These are phyloP conservation scores for Gymnocheta viridis DNA, from an alignment of 2,888 invertebrate genomes.

Conservation along the genomic window DNA sequence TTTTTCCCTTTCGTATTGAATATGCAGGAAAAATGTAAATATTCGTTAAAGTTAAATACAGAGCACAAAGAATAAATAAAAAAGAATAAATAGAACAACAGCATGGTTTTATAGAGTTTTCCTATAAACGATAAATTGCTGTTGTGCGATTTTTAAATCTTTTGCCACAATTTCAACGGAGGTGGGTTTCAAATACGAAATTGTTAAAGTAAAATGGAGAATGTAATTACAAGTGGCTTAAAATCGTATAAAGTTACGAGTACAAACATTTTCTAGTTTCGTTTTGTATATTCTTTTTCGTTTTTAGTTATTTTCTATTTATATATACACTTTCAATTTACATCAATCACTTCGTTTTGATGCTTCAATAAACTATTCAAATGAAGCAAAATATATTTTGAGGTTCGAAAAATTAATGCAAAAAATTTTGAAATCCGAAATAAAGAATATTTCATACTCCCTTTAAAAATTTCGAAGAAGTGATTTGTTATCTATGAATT, in stretches of 20 bases:
- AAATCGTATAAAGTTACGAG: slow-evolving; percentile 13
- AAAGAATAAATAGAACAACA: neutral
- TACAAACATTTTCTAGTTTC: neutral
- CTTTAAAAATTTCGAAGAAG: neutral
- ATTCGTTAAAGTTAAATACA: slow-evolving; percentile 21
- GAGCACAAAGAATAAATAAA: neutral
- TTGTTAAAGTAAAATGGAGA: slow-evolving; percentile 13
- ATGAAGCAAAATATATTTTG: slow-evolving; percentile 31
- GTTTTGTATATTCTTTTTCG: neutral
- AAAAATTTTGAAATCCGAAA: neutral
- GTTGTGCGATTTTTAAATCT: slow-evolving; percentile 38
- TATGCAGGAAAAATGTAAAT: slow-evolving; percentile 39
- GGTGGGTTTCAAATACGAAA: neutral
- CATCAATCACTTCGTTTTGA: slow-evolving; percentile 41
- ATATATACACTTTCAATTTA: neutral
- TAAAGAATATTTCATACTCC: neutral
- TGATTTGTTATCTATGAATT: neutral
- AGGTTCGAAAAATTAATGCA: neutral
- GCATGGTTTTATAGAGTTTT: neutral
- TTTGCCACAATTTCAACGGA: slow-evolving; percentile 20
- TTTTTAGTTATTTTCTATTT: neutral
- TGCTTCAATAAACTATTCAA: slow-evolving; percentile 33
- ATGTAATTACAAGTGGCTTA: slow-evolving; percentile 51
- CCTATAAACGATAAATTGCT: slow-evolving; percentile 16
- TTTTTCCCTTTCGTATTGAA: neutral